Percentiles rank a stretch among this genome's conserved stretches.
phyloP scores from a whole-genome alignment of 2,797 vertebrate genomes.

The Hyperoplus immaculatus region DNA sequence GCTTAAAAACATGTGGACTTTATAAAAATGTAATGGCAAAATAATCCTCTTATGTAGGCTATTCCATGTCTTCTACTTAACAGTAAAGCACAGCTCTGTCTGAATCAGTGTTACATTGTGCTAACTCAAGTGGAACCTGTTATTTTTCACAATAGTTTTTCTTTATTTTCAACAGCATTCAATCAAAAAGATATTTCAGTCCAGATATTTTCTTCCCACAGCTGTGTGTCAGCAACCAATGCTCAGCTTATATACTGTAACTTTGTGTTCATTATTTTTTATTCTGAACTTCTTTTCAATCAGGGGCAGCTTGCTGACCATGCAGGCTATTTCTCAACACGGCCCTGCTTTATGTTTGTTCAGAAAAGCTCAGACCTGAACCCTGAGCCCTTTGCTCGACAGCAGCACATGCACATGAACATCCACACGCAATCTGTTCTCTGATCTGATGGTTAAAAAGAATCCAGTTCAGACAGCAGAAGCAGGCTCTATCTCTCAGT shows the following conservation, averaged over 20 bases:
- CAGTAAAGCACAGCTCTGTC: neutral
- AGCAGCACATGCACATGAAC: conserved; percentile 4
- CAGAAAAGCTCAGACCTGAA: neutral
- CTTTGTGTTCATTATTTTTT: conserved; percentile 20
- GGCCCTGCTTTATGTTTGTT: conserved; percentile 24
- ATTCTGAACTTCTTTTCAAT: conserved; percentile 1
- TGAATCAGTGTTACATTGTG: neutral
- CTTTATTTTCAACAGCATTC: neutral
- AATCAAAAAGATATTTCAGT: conserved; percentile 1
- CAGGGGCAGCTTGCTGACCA: conserved; percentile 2
- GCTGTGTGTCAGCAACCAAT: conserved; percentile 6
- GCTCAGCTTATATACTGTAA: conserved; percentile 8
- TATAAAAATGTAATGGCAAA: neutral
- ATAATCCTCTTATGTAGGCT: neutral
- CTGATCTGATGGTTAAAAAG: conserved; percentile 42
- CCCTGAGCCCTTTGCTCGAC: conserved; percentile 7
- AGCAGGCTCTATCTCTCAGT: conserved; percentile 24
- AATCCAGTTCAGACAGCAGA: conserved; percentile 26
- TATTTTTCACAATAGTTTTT: neutral
- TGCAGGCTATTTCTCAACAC: neutral
- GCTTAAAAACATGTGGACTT: neutral
- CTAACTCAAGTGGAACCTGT: neutral
- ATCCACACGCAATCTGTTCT: conserved; percentile 13
- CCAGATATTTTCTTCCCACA: conserved; percentile 12
- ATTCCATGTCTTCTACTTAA: neutral